Evolutionary conservation across 2,113 vertebrate species (phyloP).

Genomic region (Bucco capensis): DNA sequence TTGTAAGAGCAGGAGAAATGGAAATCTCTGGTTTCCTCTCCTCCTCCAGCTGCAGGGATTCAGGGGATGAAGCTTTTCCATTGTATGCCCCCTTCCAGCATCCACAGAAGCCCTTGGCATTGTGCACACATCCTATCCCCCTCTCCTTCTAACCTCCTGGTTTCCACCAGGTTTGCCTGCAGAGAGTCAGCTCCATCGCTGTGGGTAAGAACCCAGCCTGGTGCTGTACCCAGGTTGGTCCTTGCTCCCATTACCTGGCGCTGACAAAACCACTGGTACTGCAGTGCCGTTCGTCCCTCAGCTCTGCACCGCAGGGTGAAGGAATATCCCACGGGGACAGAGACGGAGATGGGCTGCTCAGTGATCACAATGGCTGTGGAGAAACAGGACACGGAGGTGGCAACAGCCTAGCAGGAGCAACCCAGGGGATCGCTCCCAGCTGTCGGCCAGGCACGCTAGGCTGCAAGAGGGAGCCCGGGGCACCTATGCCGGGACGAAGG

Average conservation of each 20-base stretch:
- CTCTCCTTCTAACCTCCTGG: background rate
- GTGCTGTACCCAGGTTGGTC: too few species aligned
- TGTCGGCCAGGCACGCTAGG: rapidly evolving
- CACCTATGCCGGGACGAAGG: background rate
- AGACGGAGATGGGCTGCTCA: conserved; percentile 73
- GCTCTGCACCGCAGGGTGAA: conserved; percentile 77
- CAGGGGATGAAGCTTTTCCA: background rate
- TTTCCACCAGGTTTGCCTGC: background rate
- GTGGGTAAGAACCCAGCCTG: background rate
- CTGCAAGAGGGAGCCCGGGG: background rate
- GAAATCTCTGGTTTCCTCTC: background rate
- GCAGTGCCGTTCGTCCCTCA: conserved; percentile 59
- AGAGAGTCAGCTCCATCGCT: background rate
- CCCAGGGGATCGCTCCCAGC: background rate
- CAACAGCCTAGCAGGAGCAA: rapidly evolving
- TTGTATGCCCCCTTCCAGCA: background rate
- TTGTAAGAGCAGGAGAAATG: background rate
- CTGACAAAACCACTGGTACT: conserved; percentile 85
- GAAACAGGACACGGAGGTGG: background rate
- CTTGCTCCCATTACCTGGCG: conserved; percentile 60
- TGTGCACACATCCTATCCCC: too few species aligned
- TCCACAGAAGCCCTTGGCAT: background rate
- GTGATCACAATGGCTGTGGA: conserved; percentile 77
- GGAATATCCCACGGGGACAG: conserved; percentile 75
- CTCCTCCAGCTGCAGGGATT: background rate